Evolutionary conservation across 1,140 invertebrate genomes (phyloP).

Genomic region (Monochamus saltuarius): DNA sequence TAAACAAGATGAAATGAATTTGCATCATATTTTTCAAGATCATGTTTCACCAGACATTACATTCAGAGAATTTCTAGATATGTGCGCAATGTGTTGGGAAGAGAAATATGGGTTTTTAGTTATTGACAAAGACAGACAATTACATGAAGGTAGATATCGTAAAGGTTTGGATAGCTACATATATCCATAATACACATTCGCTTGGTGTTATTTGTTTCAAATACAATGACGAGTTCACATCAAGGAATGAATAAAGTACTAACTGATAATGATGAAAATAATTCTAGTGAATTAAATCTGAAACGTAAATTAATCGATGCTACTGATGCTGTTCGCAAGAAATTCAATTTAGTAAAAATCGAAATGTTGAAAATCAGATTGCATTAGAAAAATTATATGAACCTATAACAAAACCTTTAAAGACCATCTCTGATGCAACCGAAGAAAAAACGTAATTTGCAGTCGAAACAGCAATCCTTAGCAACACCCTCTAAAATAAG

Average conservation of each 20-base stretch:
- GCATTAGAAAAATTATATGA: conserved; percentile 7
- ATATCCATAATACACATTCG: conserved; percentile 1
- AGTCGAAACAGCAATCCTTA: too few species aligned
- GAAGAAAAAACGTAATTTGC: too few species aligned
- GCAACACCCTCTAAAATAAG: too few species aligned
- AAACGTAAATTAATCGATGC: conserved; percentile 5
- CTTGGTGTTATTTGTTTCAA: too few species aligned
- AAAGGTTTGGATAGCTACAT: conserved; percentile 40
- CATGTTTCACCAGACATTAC: conserved; percentile 49
- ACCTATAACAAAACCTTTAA: conserved; percentile 6
- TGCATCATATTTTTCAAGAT: conserved; percentile 50
- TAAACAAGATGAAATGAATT: conserved; percentile 51
- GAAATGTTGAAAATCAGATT: background rate
- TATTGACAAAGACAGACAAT: conserved; percentile 42
- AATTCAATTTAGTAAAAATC: conserved; percentile 2
- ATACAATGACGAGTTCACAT: too few species aligned
- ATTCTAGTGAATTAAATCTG: background rate
- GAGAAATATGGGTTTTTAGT: conserved; percentile 39
- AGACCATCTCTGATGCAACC: background rate
- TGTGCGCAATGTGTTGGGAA: conserved; percentile 44
- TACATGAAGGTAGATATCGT: conserved; percentile 43
- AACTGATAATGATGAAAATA: too few species aligned
- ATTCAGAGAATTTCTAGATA: conserved; percentile 43
- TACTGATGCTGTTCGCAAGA: conserved; percentile 2
- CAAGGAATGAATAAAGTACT: too few species aligned